Evolutionary conservation across 2,113 vertebrate genomes (phyloP), one percentile per base, ranked within the genome.

Genomic region (Gambusia affinis): DNA sequence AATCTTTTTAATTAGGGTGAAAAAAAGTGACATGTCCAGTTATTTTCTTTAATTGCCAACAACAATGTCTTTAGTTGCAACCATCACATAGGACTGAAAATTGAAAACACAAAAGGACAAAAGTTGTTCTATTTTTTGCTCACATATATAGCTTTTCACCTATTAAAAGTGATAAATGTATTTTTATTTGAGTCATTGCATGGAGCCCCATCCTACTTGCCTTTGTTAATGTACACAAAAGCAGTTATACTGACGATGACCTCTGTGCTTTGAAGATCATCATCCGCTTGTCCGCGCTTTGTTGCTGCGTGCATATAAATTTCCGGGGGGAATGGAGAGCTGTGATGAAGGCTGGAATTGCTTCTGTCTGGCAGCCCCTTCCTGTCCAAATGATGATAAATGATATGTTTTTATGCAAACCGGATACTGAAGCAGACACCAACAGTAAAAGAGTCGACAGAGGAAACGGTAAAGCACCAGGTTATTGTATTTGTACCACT

Each of bases 341-440:
- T 67, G 72, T 75, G 75, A 84, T 84, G 70, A 77, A 47, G 60
- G 67, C 73, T 74, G 67, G 77, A 90, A 83, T 80, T 72, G 75
- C 73, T 64, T 44, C 74, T 60, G 37, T 82, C 69, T 87, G 80
- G 62, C 82, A 73, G 67, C 37, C 67, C 51, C 67, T 81, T 80
- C 42, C 80, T 77, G 64, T 75, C 67, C 64, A 75, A 62, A 85
- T 84, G 72, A 80, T 85, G 83, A 84, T 37, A 79, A 81, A 85
- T 85, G 44, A 82, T 54, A 79, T 70, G 27, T 61, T 68, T 35
- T 5, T 42, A 68, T 0, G 12, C 3, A 63, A 31, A 57, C 27
- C 4, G 14, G 44, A 74, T 33, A 37, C 31, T 15, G 19, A 42
- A 51, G 65, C 15, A 70, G 44, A 19, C 44, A 64, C 31, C 42